Evolutionary conservation across 2,113 vertebrate genomes (phyloP).

Genomic region (Elanoides forficatus): DNA sequence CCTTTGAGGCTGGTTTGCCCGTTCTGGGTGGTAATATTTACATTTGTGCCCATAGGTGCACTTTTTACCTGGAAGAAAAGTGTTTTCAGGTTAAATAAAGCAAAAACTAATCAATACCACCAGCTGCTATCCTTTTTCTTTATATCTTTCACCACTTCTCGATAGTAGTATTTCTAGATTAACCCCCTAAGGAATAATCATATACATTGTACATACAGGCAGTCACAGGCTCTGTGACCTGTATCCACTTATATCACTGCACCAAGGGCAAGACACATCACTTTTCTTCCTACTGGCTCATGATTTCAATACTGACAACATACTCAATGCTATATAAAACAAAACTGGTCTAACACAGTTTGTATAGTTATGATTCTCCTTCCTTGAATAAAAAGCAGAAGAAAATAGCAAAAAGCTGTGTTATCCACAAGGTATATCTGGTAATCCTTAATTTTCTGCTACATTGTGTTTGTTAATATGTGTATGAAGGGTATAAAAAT

Average conservation of each 20-base stretch:
- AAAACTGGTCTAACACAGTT: neutral
- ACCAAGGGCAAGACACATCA: neutral
- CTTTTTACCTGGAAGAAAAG: conserved; percentile 89
- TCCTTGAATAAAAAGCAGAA: neutral
- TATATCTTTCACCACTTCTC: neutral
- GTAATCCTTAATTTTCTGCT: neutral
- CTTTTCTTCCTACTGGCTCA: neutral
- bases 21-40: conserved; percentile 98
- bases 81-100: conserved; percentile 15
- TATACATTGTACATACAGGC: neutral
- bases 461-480: neutral
- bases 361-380: neutral
- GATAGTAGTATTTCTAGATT: neutral
- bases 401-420: neutral
- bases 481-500: neutral
- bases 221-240: neutral
- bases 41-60: conserved; percentile 99
- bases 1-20: conserved; percentile 92
- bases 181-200: neutral
- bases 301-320: neutral
- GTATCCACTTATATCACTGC: neutral
- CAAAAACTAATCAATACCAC: neutral
- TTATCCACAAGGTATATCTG: neutral
- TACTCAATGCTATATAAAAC: neutral
- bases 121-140: neutral